These are phyloP conservation scores for Pocillopora meandrina DNA, from an alignment of 92 coral and sea anemone genomes.

Conservation along the genomic window DNA sequence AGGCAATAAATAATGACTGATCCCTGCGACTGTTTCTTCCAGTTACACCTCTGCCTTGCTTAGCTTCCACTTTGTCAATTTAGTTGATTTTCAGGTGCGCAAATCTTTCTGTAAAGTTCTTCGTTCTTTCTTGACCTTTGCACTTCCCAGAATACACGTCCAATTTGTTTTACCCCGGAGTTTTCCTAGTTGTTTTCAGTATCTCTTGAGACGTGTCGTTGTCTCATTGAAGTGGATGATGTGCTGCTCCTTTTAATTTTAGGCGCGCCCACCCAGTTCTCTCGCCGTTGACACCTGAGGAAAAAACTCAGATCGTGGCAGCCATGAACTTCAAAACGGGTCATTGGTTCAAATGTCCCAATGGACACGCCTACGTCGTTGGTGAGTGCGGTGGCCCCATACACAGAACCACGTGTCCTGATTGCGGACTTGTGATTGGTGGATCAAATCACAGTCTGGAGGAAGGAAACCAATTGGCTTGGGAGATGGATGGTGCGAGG, in stretches of 20 bases:
- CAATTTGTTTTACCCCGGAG: too few relatives aligned
- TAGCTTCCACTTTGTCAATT: too few relatives aligned
- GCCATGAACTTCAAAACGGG: conserved; percentile 66
- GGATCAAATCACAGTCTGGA: conserved; percentile 50
- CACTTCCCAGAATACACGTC: too few relatives aligned
- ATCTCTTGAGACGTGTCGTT: too few relatives aligned
- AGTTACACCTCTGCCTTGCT: too few relatives aligned
- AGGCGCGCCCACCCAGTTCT: conserved; percentile 30
- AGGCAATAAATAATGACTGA: too few relatives aligned
- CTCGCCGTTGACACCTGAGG: conserved; percentile 66
- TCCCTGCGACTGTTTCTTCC: too few relatives aligned
- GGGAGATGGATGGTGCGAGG: conserved; percentile 64
- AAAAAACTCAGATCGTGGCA: conserved; percentile 60
- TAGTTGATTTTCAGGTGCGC: too few relatives aligned
- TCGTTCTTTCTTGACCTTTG: too few relatives aligned
- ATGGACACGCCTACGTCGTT: conserved; percentile 66
- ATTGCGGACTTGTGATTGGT: conserved; percentile 64
- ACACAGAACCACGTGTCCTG: conserved; percentile 66
- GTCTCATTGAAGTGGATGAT: too few relatives aligned
- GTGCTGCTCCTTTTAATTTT: background rate
- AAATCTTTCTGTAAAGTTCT: too few relatives aligned
- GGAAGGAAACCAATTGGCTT: conserved; percentile 57
- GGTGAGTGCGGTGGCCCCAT: conserved; percentile 75
- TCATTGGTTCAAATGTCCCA: conserved; percentile 72
- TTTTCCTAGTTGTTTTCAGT: too few relatives aligned